phyloP scores from a whole-genome alignment of 1,140 invertebrate genomes.

The Charaxes varanes region DNA sequence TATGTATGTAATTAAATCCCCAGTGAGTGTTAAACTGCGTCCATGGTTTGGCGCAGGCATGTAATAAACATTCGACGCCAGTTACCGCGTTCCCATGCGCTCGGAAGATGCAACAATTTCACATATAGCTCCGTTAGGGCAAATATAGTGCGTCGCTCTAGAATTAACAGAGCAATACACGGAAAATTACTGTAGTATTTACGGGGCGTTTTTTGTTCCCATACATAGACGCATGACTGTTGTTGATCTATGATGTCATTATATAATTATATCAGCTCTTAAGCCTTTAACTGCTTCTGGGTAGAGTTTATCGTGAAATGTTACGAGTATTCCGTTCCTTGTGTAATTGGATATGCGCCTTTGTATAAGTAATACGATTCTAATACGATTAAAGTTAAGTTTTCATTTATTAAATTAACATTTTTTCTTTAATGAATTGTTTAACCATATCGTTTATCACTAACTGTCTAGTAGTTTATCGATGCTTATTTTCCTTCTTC shows the following conservation, averaged over 20 bases:
- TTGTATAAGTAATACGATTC: too few relatives aligned
- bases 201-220: conserved; percentile 41
- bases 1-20: conserved; percentile 53
- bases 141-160: conserved; percentile 53
- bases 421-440: too few relatives aligned
- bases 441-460: too few relatives aligned
- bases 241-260: conserved; percentile 41
- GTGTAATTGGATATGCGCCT: too few relatives aligned
- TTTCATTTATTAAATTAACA: too few relatives aligned
- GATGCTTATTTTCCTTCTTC: too few relatives aligned
- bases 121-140: conserved; percentile 57
- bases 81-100: conserved; percentile 49
- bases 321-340: too few relatives aligned
- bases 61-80: conserved; percentile 31
- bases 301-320: too few relatives aligned
- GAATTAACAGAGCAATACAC: conserved; percentile 51
- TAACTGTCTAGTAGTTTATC: too few relatives aligned
- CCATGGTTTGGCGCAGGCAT: conserved; percentile 26
- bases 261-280: conserved; percentile 38
- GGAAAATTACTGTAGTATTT: conserved; percentile 61
- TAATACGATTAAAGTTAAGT: too few relatives aligned
- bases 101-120: conserved; percentile 37
- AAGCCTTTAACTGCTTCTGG: conserved; percentile 26
- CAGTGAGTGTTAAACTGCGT: conserved; percentile 41
- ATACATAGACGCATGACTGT: conserved; percentile 27